These are phyloP conservation scores for Cotesia vestalis DNA, from an alignment of 1,140 invertebrate species.

Conservation along the genomic window DNA sequence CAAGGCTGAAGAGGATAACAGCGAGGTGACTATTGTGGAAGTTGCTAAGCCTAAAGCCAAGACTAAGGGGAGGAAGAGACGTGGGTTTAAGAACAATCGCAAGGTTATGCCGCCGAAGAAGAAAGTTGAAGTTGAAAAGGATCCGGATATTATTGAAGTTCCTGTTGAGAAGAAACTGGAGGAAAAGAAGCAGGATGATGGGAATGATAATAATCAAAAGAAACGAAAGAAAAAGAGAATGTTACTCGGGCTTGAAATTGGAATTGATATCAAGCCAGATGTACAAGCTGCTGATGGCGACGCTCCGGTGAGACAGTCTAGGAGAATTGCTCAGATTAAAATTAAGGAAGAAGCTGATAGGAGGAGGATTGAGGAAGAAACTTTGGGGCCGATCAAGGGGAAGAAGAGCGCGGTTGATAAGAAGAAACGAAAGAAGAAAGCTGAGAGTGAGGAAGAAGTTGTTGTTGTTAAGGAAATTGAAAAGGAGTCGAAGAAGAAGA, in stretches of 20 bases:
- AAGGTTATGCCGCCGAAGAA: conserved; percentile 7
- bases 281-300: conserved; percentile 42
- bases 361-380: conserved; percentile 76
- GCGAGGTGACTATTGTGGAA: background rate
- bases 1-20: conserved; percentile 37
- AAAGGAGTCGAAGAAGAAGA: conserved; percentile 65
- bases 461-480: conserved; percentile 54
- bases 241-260: conserved; percentile 67
- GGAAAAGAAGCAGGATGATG: background rate
- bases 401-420: conserved; percentile 65
- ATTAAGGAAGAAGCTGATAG: conserved; percentile 84
- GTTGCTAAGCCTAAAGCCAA: conserved; percentile 47
- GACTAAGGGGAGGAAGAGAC: conserved; percentile 54
- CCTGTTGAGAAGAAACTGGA: background rate
- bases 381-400: conserved; percentile 70
- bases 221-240: conserved; percentile 62
- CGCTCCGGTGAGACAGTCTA: conserved; percentile 76
- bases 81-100: conserved; percentile 38
- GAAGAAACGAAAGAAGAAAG: conserved; percentile 59
- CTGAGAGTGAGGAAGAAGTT: conserved; percentile 57
- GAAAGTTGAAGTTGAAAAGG: background rate
- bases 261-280: conserved; percentile 55
- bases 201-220: conserved; percentile 30
- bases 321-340: conserved; percentile 84
- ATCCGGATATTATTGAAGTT: background rate